Evolutionary conservation across 2,797 vertebrate species (phyloP).

Genomic region (Vultur gryphus): DNA sequence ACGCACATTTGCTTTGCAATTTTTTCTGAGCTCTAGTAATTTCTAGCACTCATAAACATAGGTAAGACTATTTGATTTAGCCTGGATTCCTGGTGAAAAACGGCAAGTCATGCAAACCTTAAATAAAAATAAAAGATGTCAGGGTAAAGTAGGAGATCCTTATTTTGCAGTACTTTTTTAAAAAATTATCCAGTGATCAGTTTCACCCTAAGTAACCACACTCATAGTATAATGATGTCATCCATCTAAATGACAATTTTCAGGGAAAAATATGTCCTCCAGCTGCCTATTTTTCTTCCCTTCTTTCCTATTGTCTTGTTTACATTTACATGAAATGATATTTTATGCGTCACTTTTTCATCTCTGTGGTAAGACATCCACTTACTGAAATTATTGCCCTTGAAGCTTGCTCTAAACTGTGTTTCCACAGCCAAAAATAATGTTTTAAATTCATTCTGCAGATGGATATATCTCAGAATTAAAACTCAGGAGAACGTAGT

Average conservation of each 20-base stretch:
- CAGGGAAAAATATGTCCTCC: not conserved
- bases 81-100: not conserved
- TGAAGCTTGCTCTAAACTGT: not conserved
- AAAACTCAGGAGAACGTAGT: not conserved
- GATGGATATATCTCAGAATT: not conserved
- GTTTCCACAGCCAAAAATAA: not conserved
- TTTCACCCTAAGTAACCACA: not conserved
- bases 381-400: not conserved
- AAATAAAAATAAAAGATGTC: not conserved
- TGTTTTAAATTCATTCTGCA: not conserved
- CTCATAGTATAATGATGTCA: not conserved
- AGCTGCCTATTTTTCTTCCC: not conserved
- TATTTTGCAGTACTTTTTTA: not conserved
- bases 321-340: not conserved
- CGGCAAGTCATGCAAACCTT: not conserved
- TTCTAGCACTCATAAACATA: not conserved
- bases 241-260: not conserved
- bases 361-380: not conserved
- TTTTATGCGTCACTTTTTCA: not conserved
- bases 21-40: not conserved
- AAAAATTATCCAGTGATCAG: not conserved
- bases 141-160: not conserved
- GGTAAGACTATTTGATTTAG: not conserved
- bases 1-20: not conserved
- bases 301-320: not conserved